Base-by-base conservation (phyloP, 2,888 invertebrate species). In the Zaprionus bogoriensis region DNA sequence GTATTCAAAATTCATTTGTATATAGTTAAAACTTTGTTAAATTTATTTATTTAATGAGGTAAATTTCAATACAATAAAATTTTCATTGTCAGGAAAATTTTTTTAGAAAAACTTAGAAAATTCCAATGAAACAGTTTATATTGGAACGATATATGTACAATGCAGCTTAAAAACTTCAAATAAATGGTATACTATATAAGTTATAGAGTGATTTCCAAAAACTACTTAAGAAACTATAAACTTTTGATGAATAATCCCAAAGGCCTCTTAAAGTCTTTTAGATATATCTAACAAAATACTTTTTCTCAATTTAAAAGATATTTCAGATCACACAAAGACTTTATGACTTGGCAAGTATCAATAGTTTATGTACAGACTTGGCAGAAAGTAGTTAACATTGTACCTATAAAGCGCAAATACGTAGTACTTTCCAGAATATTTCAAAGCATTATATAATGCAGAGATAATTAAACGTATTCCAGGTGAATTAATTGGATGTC, bases 401-500 rank as follows among this genome's bases (percentile, higher is more conserved):
- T n/a, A 2, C 5, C 20, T 25, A 27, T 22, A 47, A 6, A 6
- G 14, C 14, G 14, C n/a, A n/a, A n/a, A n/a, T n/a, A n/a, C n/a
- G n/a, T n/a, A 9, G 6, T 14, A 14, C 12, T 12, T 14, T 20
- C 12, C 1, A 12, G 27, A 28, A 14, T 10, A 14, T 45, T 45
- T 46, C 20, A 0, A 4, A 10, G 10, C 58, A 36, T 67, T 67
- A 36, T 53, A 61, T 61, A 54, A 61, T 54, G 1, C 5, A 6
- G 48, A n/a, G n/a, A 17, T 48, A 27, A 28, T 27, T 22, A 12
- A 10, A 17, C 7, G 22, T 38, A 25, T 38, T 4, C 7, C 36
- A 20, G 20, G 20, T 22, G 10, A 38, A 27, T 32, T 32, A 36
- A n/a, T 3, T 14, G 1, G 17, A 36, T n/a, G n/a, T 17, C 32